Evolutionary conservation across 2,888 invertebrate species (phyloP).

Genomic region (Spodoptera picta): DNA sequence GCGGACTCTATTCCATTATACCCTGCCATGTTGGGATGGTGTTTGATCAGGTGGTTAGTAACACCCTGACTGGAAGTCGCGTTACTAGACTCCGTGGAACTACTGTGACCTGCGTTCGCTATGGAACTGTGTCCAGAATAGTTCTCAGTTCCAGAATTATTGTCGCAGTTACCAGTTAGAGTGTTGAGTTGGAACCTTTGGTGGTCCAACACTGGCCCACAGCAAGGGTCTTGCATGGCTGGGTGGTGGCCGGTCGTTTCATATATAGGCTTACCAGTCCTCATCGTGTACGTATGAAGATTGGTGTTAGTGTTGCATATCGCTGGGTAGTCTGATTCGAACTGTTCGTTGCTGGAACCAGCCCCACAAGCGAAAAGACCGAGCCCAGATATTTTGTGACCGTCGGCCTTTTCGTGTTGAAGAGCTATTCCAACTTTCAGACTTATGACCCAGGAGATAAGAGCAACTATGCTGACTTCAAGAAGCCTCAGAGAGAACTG

Average conservation of each 20-base stretch:
- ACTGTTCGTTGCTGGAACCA: conserved; percentile 95
- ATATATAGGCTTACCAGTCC: conserved; percentile 93
- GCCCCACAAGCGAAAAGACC: conserved; percentile 95
- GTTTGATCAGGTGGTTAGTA: conserved; percentile 86
- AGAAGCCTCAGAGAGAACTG: conserved; percentile 95
- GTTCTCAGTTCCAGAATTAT: conserved; percentile 90
- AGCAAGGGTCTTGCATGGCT: conserved; percentile 79
- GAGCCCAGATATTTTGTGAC: conserved; percentile 91
- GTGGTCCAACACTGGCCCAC: conserved; percentile 81
- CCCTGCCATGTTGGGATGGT: conserved; percentile 80
- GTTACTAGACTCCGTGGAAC: conserved; percentile 87
- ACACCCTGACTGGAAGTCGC: conserved; percentile 86
- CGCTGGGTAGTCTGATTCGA: conserved; percentile 94
- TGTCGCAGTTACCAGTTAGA: conserved; percentile 88
- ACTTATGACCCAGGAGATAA: conserved; percentile 96
- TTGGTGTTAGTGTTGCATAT: conserved; percentile 96
- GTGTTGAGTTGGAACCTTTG: conserved; percentile 87
- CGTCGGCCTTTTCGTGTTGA: conserved; percentile 92
- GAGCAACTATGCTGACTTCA: conserved; percentile 95
- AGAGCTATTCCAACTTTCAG: conserved; percentile 89
- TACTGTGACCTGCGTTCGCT: conserved; percentile 86
- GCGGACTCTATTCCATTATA: conserved; percentile 86
- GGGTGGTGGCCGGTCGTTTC: conserved; percentile 88
- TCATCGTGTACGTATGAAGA: conserved; percentile 94
- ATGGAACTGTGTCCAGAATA: conserved; percentile 90